phyloP scores from a whole-genome alignment of 1,140 invertebrate genomes.

The Pollicipes pollicipes region DNA sequence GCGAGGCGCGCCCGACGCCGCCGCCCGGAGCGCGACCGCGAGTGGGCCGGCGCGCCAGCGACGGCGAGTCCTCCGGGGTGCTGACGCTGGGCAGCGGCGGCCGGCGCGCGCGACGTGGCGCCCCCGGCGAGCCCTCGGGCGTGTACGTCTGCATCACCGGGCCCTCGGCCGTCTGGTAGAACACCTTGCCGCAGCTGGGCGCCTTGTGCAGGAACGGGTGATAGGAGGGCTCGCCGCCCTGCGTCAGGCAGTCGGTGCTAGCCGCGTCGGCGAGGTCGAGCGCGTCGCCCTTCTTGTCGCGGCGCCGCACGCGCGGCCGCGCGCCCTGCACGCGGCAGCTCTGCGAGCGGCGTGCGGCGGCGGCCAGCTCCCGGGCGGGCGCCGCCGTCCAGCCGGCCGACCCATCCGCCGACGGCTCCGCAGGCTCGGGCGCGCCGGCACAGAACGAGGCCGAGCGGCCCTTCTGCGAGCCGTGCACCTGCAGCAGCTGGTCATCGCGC shows the following conservation, averaged over 20 bases:
- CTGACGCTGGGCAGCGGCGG: constrained; percentile 11
- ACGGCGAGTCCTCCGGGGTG: constrained; percentile 16
- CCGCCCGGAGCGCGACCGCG: constrained; percentile 10
- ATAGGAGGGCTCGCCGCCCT: constrained; percentile 15
- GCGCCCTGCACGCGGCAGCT: constrained; percentile 19
- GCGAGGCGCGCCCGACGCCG: constrained; percentile 2
- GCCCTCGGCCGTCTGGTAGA: constrained; percentile 15
- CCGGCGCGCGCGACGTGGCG: constrained; percentile 17
- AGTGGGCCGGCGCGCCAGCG: constrained; percentile 11
- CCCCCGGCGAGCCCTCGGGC: constrained; percentile 15
- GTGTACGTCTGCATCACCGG: constrained; percentile 7
- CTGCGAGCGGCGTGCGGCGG: constrained; percentile 17
- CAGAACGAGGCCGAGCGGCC: constrained; percentile 19
- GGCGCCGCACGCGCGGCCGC: constrained; percentile 12
- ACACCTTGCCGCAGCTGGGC: constrained; percentile 18
- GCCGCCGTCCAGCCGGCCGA: constrained; percentile 14
- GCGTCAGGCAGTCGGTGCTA: constrained; percentile 6
- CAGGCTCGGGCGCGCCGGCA: constrained; percentile 15
- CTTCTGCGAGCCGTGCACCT: constrained; percentile 11
- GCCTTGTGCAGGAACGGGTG: constrained; percentile 18
- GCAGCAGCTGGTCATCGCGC: no score
- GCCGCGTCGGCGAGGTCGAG: no score
- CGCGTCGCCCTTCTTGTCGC: constrained; percentile 7
- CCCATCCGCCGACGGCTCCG: constrained; percentile 11
- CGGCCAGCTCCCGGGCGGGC: constrained; percentile 14